Evolutionary conservation across 1,140 invertebrate genomes (phyloP), one percentile per base, ranked within the genome.

Genomic region (Drosophila auraria): DNA sequence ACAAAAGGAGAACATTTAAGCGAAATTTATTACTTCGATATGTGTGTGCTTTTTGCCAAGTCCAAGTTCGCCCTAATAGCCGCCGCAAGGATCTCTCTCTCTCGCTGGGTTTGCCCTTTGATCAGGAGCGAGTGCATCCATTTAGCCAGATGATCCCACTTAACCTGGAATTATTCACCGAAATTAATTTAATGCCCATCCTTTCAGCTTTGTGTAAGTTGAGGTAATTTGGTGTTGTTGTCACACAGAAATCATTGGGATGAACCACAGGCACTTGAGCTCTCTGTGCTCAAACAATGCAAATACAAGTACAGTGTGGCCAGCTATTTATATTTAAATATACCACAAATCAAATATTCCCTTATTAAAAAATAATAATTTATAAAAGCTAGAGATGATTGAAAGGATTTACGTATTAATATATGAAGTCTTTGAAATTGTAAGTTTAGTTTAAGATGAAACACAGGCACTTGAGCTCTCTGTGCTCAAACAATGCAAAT

Each of bases 1-100:
- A 90, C 86, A 90, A 90, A 57, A 71, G 61, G 82, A 65, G 84
- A 65, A 64, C 82, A 90, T 90, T 90, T 90, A 86, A 82, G 86
- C 69, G 62, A 78, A 78, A 86, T 90, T 90, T 90, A 90, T 90
- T 86, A 64, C 87, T 45, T 68, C 64, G 63, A 76, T 80, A 60
- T 75, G 66, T 64, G 62, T 54, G 56, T 47, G 44, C 51, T 49
- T 50, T 68, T 49, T 36, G 50, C 20, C 42, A 15, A 59, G 20
- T 42, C 30, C n/a, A 49, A 23, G 27, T 9, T 56, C 33, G 9
- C 2, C 11, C 6, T 23, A 38, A 12, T 30, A 38, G 25, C 65
- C 62, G 27, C 27, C 1, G 12, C 25, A 25, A 17, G 47, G 36
- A 69, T 44, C 53, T 12, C 62, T 20, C 27, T 1, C 27, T 30